Conservation (phyloP, 2,797 vertebrate genomes). For the Notamacropus eugenii region DNA sequence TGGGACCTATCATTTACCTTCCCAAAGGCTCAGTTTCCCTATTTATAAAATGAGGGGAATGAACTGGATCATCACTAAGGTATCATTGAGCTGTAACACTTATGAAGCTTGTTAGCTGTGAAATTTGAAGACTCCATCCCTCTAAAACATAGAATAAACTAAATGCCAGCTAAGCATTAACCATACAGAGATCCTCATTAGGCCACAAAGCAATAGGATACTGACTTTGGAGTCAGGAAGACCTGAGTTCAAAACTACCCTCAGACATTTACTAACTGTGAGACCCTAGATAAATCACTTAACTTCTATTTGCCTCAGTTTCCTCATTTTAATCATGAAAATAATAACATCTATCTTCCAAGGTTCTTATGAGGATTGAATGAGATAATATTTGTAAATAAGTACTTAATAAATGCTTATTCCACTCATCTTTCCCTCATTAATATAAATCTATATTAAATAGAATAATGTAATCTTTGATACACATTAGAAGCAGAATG, state of each 20-base stretch:
- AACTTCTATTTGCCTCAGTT: background rate
- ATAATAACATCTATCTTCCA: background rate
- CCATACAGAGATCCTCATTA: background rate
- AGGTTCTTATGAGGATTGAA: background rate
- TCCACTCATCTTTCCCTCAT: background rate
- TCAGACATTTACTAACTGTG: background rate
- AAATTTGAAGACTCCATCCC: background rate
- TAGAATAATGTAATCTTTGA: background rate
- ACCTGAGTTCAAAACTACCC: background rate
- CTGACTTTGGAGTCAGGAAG: background rate
- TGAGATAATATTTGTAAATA: background rate
- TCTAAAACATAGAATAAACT: background rate
- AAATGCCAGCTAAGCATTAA: background rate
- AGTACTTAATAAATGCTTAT: background rate
- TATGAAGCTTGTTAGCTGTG: background rate
- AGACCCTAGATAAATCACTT: background rate
- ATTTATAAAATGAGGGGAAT: background rate
- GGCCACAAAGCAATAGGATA: background rate
- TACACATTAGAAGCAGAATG: background rate
- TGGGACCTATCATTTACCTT: background rate
- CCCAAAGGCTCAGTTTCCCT: background rate
- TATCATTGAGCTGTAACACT: background rate
- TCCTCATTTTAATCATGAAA: background rate
- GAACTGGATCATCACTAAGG: background rate
- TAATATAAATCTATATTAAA: background rate